Conservation (phyloP, 1,140 invertebrate species). For the Hycleus cichorii region DNA sequence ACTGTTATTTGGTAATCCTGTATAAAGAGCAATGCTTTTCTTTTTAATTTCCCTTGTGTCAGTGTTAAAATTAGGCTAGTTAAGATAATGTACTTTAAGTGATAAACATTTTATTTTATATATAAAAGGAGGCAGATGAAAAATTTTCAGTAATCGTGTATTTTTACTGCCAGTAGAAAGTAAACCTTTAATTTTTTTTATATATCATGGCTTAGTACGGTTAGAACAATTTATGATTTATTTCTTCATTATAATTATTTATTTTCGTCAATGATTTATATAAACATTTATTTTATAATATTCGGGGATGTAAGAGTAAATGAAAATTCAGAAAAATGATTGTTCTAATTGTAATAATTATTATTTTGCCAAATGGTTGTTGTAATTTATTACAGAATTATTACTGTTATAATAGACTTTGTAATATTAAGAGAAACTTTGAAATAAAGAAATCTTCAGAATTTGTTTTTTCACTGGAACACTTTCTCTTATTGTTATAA, state of each 20-base stretch:
- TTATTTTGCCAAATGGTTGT: conserved; percentile 15
- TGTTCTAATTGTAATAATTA: conserved; percentile 15
- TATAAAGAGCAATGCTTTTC: conserved; percentile 15
- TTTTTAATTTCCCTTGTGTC: conserved; percentile 27
- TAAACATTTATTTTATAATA: conserved; percentile 17
- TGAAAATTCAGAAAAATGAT: neutral
- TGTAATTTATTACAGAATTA: conserved; percentile 20
- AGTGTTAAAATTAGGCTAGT: conserved; percentile 29
- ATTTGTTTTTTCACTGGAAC: neutral
- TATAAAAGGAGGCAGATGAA: conserved; percentile 19
- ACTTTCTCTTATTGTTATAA: neutral
- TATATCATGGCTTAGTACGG: conserved; percentile 18
- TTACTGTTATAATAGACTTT: conserved; percentile 22
- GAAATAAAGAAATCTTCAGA: conserved; percentile 20
- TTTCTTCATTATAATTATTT: neutral
- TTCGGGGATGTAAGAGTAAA: conserved; percentile 5
- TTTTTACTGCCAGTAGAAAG: conserved; percentile 27
- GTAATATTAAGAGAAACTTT: conserved; percentile 20
- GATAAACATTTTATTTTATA: conserved; percentile 34
- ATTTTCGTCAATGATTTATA: too few relatives aligned
- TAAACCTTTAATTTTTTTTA: conserved; percentile 21
- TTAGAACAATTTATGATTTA: conserved; percentile 15
- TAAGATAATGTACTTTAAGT: conserved; percentile 28
- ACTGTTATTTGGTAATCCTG: conserved; percentile 9
- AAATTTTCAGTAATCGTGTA: conserved; percentile 23